These are phyloP conservation scores for Epinotia ramella DNA, from an alignment of 2,888 invertebrate species.

Conservation along the genomic window DNA sequence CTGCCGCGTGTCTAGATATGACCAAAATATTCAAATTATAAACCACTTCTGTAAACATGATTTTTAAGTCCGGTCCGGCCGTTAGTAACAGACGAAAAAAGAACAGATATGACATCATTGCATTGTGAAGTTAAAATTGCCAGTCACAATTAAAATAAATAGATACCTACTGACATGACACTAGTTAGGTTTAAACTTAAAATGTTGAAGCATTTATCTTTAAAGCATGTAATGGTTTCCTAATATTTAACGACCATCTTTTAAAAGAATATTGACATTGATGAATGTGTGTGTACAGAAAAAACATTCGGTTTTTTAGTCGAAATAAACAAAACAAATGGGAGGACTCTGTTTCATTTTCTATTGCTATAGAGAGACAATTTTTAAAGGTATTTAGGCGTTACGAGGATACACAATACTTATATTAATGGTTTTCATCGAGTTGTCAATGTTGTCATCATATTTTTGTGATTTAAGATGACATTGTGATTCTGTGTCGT, in stretches of 20 bases:
- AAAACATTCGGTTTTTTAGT: no score
- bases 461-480: no score
- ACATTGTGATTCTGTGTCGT: no score
- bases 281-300: neutral
- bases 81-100: conserved; percentile 16
- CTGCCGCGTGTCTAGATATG: neutral
- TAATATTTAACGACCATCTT: neutral
- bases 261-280: neutral
- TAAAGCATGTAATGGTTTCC: neutral
- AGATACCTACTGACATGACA: neutral
- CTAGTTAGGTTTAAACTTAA: neutral
- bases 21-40: neutral
- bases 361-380: no score
- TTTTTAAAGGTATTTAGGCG: no score
- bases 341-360: no score
- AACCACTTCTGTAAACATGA: neutral
- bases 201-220: neutral
- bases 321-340: no score
- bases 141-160: conserved; percentile 4
- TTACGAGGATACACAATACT: no score
- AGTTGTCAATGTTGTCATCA: no score
- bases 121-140: conserved; percentile 16
- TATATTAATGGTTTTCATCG: no score
- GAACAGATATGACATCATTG: conserved; percentile 30
- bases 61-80: neutral